These are phyloP conservation scores for Catostomus latipinnis DNA, from an alignment of 2,797 vertebrate genomes.

Conservation along the genomic window DNA sequence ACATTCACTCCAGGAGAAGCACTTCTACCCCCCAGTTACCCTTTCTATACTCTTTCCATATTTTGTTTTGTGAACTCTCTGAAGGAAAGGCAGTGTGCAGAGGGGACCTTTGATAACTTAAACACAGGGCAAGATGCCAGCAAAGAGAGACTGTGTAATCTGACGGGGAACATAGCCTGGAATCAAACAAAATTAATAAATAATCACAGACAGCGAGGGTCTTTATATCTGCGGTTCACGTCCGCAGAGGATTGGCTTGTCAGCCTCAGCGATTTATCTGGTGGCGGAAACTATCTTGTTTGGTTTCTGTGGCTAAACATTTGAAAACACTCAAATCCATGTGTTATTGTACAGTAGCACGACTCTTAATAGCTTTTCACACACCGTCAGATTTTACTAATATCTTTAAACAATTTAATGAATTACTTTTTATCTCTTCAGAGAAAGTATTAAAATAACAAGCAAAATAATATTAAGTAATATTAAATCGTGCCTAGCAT, in stretches of 20 bases:
- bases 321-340: conserved; percentile 67
- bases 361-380: too few species aligned
- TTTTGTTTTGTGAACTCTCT: conserved; percentile 79
- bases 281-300: conserved; percentile 62
- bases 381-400: neutral
- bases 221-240: conserved; percentile 80
- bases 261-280: conserved; percentile 77
- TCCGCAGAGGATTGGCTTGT: conserved; percentile 78
- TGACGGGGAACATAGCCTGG: conserved; percentile 78
- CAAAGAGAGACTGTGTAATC: conserved; percentile 73
- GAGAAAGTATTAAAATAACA: too few species aligned
- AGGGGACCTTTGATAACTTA: conserved; percentile 83
- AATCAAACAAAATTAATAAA: conserved; percentile 85
- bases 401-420: neutral
- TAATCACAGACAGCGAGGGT: conserved; percentile 80
- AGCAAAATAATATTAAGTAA: too few species aligned
- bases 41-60: conserved; percentile 53
- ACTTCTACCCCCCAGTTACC: conserved; percentile 56
- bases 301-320: conserved; percentile 74
- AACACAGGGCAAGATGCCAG: conserved; percentile 81
- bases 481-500: too few species aligned
- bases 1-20: conserved; percentile 60
- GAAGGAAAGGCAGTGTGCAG: conserved; percentile 72
- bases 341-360: conserved; percentile 70
- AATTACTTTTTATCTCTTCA: too few species aligned